A percentile compares a stretch with the other conserved stretches of the same genome.
Evolutionary conservation across 1,140 invertebrate species (phyloP).

Genomic region (Ectropis grisescens): DNA sequence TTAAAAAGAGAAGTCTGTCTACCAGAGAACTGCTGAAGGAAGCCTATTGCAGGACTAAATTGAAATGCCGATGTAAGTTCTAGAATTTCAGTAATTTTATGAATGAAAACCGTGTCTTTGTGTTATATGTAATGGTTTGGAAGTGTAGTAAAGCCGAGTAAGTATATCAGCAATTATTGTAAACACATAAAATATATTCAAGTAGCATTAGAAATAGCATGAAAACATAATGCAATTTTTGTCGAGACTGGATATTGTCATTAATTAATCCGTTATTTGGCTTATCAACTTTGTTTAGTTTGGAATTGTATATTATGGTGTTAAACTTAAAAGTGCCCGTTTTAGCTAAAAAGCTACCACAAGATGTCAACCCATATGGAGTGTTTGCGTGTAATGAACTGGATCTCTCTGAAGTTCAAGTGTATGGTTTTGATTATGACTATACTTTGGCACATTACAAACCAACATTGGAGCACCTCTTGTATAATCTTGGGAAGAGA

Average conservation of each 20-base stretch:
- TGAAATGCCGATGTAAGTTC: constrained; percentile 68
- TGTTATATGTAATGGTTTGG: no score
- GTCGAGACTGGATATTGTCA: no score
- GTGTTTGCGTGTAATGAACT: constrained; percentile 99
- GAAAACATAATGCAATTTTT: no score
- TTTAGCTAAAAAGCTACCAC: constrained; percentile 88
- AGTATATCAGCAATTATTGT: no score
- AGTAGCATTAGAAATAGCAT: no score
- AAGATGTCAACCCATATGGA: constrained; percentile 85
- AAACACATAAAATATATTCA: no score
- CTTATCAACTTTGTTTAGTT: no score
- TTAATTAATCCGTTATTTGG: no score
- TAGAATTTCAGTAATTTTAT: background rate
- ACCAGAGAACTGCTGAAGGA: constrained; percentile 60
- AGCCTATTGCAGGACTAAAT: constrained; percentile 61
- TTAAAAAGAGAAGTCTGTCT: constrained; percentile 36
- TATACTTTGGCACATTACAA: constrained; percentile 98
- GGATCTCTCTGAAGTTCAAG: constrained; percentile 90
- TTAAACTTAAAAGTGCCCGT: constrained; percentile 15
- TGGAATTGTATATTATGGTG: no score
- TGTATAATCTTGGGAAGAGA: constrained; percentile 93
- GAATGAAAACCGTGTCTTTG: no score
- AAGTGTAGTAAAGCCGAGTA: no score
- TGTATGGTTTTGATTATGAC: constrained; percentile 99
- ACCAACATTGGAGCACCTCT: constrained; percentile 88